These are phyloP conservation scores for Pseudomyrmex gracilis DNA, from an alignment of 1,140 invertebrate genomes.

Conservation along the genomic window DNA sequence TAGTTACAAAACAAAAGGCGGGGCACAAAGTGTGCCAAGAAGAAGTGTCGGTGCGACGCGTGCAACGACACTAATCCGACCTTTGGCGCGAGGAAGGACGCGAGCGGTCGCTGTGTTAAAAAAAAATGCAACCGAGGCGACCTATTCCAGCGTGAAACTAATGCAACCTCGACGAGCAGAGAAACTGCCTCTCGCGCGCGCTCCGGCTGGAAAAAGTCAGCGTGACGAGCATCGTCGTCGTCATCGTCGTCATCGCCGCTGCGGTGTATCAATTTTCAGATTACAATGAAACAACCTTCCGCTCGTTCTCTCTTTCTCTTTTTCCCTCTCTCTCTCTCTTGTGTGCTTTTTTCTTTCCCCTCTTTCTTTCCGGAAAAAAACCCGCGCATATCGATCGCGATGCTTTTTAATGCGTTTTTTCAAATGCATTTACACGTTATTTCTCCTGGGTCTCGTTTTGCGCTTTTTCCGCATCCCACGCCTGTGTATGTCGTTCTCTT, in stretches of 20 bases:
- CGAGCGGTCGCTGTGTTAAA: constrained; percentile 46
- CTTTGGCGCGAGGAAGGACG: constrained; percentile 61
- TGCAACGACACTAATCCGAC: constrained; percentile 62
- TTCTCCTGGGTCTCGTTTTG: constrained; percentile 45
- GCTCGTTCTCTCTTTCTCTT: not conserved
- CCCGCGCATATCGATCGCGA: constrained; percentile 41
- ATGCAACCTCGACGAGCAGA: constrained; percentile 59
- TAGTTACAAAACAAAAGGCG: constrained; percentile 59
- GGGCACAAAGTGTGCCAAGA: constrained; percentile 61
- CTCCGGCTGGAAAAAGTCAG: constrained; percentile 58
- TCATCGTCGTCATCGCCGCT: not conserved
- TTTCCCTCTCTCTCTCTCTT: too few species aligned
- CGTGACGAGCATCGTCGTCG: constrained; percentile 34
- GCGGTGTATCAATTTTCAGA: constrained; percentile 59
- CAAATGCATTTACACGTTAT: constrained; percentile 41
- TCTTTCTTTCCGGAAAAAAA: constrained; percentile 44
- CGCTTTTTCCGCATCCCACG: constrained; percentile 27
- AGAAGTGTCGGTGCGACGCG: constrained; percentile 59
- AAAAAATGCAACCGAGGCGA: constrained; percentile 62
- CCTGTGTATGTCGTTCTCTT: constrained; percentile 13
- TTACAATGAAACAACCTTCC: constrained; percentile 59
- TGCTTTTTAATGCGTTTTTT: constrained; percentile 54
- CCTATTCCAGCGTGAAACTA: constrained; percentile 59
- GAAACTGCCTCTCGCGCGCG: constrained; percentile 27
- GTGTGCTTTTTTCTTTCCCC: constrained; percentile 6